Conservation (phyloP, 2,888 invertebrate species). For the Orthonevra nobilis region DNA sequence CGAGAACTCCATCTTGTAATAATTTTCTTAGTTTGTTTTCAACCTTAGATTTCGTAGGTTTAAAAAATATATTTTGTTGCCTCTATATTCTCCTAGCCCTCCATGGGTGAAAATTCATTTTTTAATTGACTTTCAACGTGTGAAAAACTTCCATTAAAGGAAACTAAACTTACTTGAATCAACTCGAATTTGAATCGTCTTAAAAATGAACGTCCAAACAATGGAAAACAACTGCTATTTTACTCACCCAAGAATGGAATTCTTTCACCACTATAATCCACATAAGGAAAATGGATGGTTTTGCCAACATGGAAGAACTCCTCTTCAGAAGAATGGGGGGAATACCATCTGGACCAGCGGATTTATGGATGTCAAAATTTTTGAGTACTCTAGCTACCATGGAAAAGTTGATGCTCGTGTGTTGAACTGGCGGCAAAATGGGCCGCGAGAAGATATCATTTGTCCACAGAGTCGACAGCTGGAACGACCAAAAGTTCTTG, state of each 20-base stretch:
- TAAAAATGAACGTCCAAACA: conserved; percentile 1
- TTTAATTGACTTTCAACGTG: too few species aligned
- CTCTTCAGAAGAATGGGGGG: too few species aligned
- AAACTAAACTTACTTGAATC: conserved; percentile 33
- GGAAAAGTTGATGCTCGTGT: too few species aligned
- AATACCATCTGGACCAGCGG: too few species aligned
- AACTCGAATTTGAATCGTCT: conserved; percentile 43
- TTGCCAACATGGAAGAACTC: too few species aligned
- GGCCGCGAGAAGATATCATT: too few species aligned
- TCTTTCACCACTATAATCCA: conserved; percentile 15
- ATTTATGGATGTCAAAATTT: too few species aligned
- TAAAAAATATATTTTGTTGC: not conserved
- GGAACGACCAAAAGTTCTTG: too few species aligned
- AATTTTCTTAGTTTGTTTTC: conserved; percentile 22
- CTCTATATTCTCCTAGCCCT: conserved; percentile 10
- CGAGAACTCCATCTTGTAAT: not conserved
- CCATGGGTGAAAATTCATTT: conserved; percentile 24
- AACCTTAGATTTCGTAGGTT: conserved; percentile 34
- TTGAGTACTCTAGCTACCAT: too few species aligned
- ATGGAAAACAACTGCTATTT: too few species aligned
- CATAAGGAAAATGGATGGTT: conserved; percentile 18
- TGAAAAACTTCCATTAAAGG: conserved; percentile 1
- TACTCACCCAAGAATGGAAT: conserved; percentile 22
- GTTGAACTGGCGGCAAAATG: too few species aligned
- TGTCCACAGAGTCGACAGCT: too few species aligned